Evolutionary conservation across 2,888 invertebrate species (phyloP).

Genomic region (Crematogaster levior): DNA sequence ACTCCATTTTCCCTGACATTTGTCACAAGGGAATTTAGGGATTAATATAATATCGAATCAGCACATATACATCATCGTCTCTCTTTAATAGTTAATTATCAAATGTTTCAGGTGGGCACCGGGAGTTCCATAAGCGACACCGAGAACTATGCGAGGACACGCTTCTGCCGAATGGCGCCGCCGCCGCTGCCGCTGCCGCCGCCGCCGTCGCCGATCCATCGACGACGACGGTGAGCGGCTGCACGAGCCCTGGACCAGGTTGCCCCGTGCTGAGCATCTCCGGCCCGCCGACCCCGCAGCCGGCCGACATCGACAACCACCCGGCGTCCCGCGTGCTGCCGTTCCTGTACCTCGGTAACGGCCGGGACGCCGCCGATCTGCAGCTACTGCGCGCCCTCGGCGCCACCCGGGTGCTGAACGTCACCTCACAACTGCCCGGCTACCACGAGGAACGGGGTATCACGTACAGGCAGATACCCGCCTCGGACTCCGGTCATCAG

Average conservation of each 20-base stretch:
- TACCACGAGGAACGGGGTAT: conserved; percentile 90
- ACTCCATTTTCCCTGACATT: neutral
- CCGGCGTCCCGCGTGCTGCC: conserved; percentile 93
- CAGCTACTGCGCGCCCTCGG: conserved; percentile 89
- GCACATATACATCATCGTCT: neutral
- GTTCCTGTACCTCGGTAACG: conserved; percentile 93
- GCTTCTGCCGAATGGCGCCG: conserved; percentile 86
- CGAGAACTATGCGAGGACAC: conserved; percentile 91
- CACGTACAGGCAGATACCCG: conserved; percentile 92
- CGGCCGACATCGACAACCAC: conserved; percentile 90
- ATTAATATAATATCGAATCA: neutral
- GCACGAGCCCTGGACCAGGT: conserved; percentile 84
- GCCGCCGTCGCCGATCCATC: conserved; percentile 60
- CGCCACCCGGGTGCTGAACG: conserved; percentile 93
- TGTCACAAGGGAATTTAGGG: neutral
- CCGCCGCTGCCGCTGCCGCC: conserved; percentile 51
- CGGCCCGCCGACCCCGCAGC: conserved; percentile 79
- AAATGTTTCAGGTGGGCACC: conserved; percentile 88
- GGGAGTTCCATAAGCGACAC: conserved; percentile 90
- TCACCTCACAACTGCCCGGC: conserved; percentile 92
- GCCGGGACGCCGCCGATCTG: conserved; percentile 92
- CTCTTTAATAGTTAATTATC: neutral
- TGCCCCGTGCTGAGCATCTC: conserved; percentile 80
- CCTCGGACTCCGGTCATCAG: conserved; percentile 93
- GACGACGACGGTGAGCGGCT: conserved; percentile 85